These are phyloP conservation scores for Sweltsa coloradensis DNA, from an alignment of 1,140 invertebrate genomes.

Conservation along the genomic window DNA sequence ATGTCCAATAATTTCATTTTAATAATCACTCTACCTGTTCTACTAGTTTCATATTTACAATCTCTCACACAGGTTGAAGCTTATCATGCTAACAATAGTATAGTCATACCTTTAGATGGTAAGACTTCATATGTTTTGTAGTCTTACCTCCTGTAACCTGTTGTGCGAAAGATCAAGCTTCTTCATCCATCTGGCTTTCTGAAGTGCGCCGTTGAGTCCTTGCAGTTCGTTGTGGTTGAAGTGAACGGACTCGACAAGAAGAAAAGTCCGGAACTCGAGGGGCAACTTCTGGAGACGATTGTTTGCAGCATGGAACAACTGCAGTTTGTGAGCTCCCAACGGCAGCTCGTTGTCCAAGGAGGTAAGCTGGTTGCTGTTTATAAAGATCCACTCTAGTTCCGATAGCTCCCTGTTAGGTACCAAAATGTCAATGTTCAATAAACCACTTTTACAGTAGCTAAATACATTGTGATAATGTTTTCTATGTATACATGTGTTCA, in stretches of 20 bases:
- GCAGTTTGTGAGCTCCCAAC: constrained; percentile 40
- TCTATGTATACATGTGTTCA: no score
- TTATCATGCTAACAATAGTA: no score
- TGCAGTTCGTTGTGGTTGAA: constrained; percentile 55
- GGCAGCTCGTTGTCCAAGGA: constrained; percentile 62
- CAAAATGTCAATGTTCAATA: constrained; percentile 3
- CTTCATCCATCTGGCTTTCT: constrained; percentile 48
- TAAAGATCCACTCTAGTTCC: constrained; percentile 59
- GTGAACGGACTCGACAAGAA: constrained; percentile 50
- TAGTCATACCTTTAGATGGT: no score
- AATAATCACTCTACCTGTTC: no score
- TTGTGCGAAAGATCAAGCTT: constrained; percentile 56
- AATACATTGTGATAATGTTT: no score
- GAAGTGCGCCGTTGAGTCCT: constrained; percentile 50
- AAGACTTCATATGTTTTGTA: no score
- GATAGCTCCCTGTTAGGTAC: constrained; percentile 39
- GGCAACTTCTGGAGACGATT: constrained; percentile 57
- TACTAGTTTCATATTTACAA: no score
- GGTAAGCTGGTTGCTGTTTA: constrained; percentile 59
- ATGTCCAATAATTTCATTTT: no score
- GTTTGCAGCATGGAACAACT: constrained; percentile 53
- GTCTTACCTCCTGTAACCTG: constrained; percentile 52
- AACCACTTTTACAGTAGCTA: no score
- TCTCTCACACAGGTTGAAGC: no score
- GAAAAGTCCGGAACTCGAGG: constrained; percentile 48